Conservation (phyloP, 2,888 invertebrate species). For the Achlya flavicornis region DNA sequence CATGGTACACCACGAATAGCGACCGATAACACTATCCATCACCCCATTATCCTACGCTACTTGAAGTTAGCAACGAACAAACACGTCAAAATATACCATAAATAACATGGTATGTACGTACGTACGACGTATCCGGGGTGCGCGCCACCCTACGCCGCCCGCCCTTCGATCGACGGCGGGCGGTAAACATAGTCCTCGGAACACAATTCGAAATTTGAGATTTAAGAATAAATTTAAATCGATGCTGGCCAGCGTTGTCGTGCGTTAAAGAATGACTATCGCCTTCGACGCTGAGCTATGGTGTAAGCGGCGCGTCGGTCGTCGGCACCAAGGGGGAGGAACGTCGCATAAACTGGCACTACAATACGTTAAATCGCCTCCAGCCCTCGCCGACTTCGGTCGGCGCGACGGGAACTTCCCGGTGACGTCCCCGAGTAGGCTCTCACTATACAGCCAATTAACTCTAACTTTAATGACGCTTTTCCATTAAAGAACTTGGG, state of each 20-base stretch:
- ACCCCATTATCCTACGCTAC: slow-evolving; percentile 76
- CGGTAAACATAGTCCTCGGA: slow-evolving; percentile 47
- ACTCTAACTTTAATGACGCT: slow-evolving; percentile 66
- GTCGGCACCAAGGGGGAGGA: slow-evolving; percentile 37
- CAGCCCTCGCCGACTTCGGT: slow-evolving; percentile 63
- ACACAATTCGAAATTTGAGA: slow-evolving; percentile 51
- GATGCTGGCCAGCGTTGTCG: slow-evolving; percentile 55
- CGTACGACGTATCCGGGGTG: slow-evolving; percentile 54
- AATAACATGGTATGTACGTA: slow-evolving; percentile 68
- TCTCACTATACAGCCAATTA: slow-evolving; percentile 66
- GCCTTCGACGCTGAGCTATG: too few species aligned
- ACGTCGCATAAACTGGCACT: slow-evolving; percentile 53
- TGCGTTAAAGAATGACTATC: slow-evolving; percentile 28
- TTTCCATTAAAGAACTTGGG: slow-evolving; percentile 56
- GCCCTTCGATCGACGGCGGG: slow-evolving; percentile 56
- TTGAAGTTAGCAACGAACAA: slow-evolving; percentile 77
- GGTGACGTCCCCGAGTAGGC: slow-evolving; percentile 54
- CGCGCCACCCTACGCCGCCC: slow-evolving; percentile 56
- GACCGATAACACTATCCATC: slow-evolving; percentile 83
- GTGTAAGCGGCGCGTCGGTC: slow-evolving; percentile 40
- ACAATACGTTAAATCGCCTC: slow-evolving; percentile 73
- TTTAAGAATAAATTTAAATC: slow-evolving; percentile 45
- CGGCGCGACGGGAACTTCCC: slow-evolving; percentile 50
- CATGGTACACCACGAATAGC: slow-evolving; percentile 72
- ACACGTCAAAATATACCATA: slow-evolving; percentile 83